These are phyloP conservation scores for Thymelicus lineola DNA, from an alignment of 2,888 invertebrate genomes.

Conservation along the genomic window DNA sequence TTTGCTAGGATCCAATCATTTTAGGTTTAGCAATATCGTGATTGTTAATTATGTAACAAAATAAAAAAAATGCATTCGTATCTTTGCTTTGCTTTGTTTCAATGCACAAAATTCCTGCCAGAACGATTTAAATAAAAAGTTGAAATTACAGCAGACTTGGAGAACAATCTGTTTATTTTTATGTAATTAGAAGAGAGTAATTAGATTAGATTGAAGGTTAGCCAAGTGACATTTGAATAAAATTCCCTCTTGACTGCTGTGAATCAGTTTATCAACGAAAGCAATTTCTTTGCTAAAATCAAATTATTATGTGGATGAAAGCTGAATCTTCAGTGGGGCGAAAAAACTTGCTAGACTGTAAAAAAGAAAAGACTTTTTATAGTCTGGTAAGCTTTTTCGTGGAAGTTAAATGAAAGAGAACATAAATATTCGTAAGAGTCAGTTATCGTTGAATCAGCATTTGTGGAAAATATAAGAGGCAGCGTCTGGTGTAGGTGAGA, in stretches of 20 bases:
- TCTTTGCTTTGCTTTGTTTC: too few species aligned
- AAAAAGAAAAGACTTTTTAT: slow-evolving; percentile 9
- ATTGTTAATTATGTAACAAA: too few species aligned
- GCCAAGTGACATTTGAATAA: slow-evolving; percentile 14
- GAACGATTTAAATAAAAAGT: too few species aligned
- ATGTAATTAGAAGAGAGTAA: too few species aligned
- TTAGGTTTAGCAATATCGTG: too few species aligned
- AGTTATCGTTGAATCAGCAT: slow-evolving; percentile 9
- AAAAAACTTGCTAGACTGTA: slow-evolving; percentile 7
- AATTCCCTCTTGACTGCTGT: slow-evolving; percentile 6
- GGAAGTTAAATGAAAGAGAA: slow-evolving; percentile 10
- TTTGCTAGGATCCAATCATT: too few species aligned
- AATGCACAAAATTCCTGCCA: too few species aligned
- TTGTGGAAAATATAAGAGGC: neutral
- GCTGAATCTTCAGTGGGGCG: slow-evolving; percentile 16
- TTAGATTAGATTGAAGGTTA: slow-evolving; percentile 18
- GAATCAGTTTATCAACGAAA: slow-evolving; percentile 27
- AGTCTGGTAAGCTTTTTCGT: slow-evolving; percentile 10
- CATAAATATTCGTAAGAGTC: slow-evolving; percentile 1
- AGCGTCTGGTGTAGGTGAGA: neutral
- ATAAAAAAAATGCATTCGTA: too few species aligned
- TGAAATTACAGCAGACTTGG: too few species aligned
- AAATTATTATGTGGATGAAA: slow-evolving; percentile 28
- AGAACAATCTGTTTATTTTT: too few species aligned
- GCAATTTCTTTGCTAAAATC: slow-evolving; percentile 33